phyloP scores from a whole-genome alignment of 37 sponge, comb jelly and placozoan genomes.

The Axinella damicornis region DNA sequence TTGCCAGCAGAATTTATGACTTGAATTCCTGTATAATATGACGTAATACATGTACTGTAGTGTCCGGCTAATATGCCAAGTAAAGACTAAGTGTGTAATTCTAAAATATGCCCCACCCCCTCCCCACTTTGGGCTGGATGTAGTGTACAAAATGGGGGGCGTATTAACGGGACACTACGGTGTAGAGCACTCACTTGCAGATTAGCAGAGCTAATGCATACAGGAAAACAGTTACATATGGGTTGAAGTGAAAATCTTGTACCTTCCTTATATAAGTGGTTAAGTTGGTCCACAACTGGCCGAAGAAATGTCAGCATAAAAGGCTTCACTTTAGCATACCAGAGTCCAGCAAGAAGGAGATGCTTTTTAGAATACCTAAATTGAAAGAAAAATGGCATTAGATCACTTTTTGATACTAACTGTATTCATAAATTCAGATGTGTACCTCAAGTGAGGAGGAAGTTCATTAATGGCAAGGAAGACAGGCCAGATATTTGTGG shows the following conservation, averaged over 20 bases:
- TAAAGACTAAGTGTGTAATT: too few relatives aligned
- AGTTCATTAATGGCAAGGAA: conserved; percentile 40
- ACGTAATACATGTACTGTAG: too few relatives aligned
- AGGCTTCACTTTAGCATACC: conserved; percentile 20
- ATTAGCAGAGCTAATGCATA: too few relatives aligned
- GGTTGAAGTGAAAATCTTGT: background rate
- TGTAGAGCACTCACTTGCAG: too few relatives aligned
- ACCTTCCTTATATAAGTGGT: background rate
- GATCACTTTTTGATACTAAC: background rate
- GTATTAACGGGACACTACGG: too few relatives aligned
- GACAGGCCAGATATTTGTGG: conserved; percentile 41
- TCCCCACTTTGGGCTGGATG: too few relatives aligned
- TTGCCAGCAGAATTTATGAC: background rate
- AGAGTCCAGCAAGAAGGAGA: conserved; percentile 16
- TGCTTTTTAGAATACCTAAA: conserved; percentile 25
- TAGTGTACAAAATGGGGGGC: too few relatives aligned
- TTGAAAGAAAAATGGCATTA: background rate
- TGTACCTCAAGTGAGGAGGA: conserved; percentile 37
- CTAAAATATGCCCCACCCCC: too few relatives aligned
- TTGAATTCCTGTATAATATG: background rate
- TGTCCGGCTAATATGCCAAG: too few relatives aligned
- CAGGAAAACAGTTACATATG: too few relatives aligned
- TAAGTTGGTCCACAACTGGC: conserved; percentile 8
- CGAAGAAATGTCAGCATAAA: background rate
- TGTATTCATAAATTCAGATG: background rate